Conservation (phyloP, 2,797 vertebrate species). For the Esox lucius region DNA sequence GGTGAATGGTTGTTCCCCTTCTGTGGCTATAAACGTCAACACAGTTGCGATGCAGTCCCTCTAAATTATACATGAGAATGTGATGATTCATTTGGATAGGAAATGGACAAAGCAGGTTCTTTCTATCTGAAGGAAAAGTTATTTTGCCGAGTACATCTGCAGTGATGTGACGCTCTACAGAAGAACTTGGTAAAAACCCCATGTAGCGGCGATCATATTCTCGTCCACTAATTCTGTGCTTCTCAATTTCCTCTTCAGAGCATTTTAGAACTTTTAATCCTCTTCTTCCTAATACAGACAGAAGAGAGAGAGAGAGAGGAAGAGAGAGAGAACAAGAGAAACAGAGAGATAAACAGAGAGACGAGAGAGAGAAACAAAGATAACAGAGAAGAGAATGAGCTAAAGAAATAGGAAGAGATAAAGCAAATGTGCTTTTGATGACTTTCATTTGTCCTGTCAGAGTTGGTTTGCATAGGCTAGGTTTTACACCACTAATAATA, state of each 20-base stretch:
- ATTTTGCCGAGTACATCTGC: constrained; percentile 4
- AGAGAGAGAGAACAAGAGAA: background rate
- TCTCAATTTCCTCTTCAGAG: constrained; percentile 20
- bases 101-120: background rate
- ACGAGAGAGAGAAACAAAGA: background rate
- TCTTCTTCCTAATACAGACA: constrained; percentile 7
- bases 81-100: background rate
- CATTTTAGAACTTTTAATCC: constrained; percentile 35
- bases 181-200: background rate
- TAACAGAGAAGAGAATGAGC: background rate
- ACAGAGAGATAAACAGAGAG: background rate
- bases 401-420: background rate
- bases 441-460: constrained; percentile 48
- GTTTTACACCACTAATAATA: constrained; percentile 19
- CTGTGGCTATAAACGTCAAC: background rate
- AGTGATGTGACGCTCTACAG: background rate
- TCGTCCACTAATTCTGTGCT: background rate
- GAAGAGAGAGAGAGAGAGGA: background rate
- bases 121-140: background rate
- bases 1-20: background rate
- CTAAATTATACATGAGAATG: background rate
- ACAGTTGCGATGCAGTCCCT: background rate
- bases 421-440: constrained; percentile 25
- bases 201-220: background rate
- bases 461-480: constrained; percentile 41